Base-by-base conservation (phyloP, 2,888 invertebrate species). In the Lobophora halterata region DNA sequence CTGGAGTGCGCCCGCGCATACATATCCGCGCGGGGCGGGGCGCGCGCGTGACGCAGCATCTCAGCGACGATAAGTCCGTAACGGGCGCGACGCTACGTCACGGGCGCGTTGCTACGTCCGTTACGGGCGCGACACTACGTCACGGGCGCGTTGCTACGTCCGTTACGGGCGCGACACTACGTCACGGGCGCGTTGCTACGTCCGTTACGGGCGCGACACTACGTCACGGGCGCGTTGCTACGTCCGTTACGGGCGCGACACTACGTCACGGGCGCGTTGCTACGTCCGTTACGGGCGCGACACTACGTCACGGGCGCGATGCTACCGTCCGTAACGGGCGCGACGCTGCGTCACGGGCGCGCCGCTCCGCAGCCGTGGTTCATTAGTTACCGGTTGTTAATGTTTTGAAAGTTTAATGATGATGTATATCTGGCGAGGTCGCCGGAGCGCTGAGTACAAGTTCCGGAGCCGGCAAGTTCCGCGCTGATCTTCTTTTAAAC, bases 351-450 rank as follows among this genome's bases (percentile, higher is more conserved):
- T n/a, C 43, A 14, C 11, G 5, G 25, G 5, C 12, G 9, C 23
- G 16, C 11, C 19, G 8, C 34, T 18, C 18, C 23, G 16, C 12
- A 38, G 31, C 36, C 35, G 44, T 48, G 37, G 37, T 45, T 45
- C 34, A 43, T 27, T 38, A 37, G 34, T 61, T 61, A 63, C 62
- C 55, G 53, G 53, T 72, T 73, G 79, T 79, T 79, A 63, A 76
- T 49, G 73, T 78, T 79, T 79, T 62, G 49, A 77, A 72, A 80
- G 71, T 79, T 71, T 78, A 79, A 70, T 47, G 48, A 54, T 59
- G 58, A 58, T 51, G 50, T 58, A 53, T 50, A 52, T 51, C 43
- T 46, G 52, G 52, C 56, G 56, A 43, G 43, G 52, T 42, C 29
- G 38, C 39, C 31, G 40, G 37, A 45, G 28, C 46, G 53, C 49